Percentiles rank a stretch among this genome's conserved stretches.
These are phyloP conservation scores for Cyanoramphus novaezelandiae DNA, from an alignment of 2,113 vertebrate genomes.

Conservation along the genomic window DNA sequence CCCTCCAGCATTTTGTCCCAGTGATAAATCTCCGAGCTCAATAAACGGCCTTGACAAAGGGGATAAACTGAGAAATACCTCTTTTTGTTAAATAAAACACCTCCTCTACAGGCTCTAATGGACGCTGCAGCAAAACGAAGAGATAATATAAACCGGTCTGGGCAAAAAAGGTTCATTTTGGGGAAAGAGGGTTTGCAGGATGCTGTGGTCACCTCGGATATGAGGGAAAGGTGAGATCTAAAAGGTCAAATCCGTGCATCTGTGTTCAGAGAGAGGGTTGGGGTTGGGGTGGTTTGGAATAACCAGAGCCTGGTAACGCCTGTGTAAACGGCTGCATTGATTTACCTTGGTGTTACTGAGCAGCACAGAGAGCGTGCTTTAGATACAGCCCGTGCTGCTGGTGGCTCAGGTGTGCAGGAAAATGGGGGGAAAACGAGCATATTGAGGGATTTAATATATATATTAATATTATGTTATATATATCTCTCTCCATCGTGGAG, in stretches of 20 bases:
- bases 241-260: neutral
- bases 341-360: neutral
- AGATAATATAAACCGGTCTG: neutral
- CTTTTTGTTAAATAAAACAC: neutral
- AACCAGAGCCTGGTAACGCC: neutral
- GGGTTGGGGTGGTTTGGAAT: neutral
- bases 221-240: neutral
- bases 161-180: neutral
- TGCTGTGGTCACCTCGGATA: neutral
- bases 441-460: neutral
- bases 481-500: neutral
- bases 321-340: neutral
- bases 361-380: neutral
- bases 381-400: neutral
- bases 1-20: neutral
- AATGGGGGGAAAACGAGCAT: neutral
- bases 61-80: neutral
- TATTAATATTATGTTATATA: too few species aligned
- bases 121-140: neutral
- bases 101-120: neutral
- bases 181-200: fast-evolving
- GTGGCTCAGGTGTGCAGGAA: neutral
- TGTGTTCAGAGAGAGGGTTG: neutral
- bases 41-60: neutral
- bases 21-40: neutral